A percentile compares a stretch with the other conserved stretches of the same genome.
Evolutionary conservation across 2,888 invertebrate species (phyloP).

Genomic region (Leucophenga maculata): DNA sequence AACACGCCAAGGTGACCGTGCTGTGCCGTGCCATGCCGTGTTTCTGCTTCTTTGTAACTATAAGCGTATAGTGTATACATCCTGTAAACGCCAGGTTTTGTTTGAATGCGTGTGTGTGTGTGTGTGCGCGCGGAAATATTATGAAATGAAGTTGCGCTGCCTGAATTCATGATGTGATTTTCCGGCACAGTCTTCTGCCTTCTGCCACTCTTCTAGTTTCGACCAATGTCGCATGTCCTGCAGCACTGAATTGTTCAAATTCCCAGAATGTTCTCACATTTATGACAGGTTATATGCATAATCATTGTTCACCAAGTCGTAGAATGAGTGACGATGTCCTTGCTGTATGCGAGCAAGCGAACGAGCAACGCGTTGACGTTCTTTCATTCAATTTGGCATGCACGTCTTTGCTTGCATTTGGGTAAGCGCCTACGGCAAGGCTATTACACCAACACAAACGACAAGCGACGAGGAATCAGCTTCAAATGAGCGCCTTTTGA

Average conservation of each 20-base stretch:
- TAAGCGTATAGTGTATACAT: slow-evolving; percentile 21
- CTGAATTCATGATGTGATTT: slow-evolving; percentile 2
- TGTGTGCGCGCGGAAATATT: slow-evolving; percentile 52
- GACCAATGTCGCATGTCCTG: neutral
- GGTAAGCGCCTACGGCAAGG: slow-evolving; percentile 3
- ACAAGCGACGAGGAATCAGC: no score
- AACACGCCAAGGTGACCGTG: slow-evolving; percentile 16
- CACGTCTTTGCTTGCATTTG: slow-evolving; percentile 10
- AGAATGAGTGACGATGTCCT: no score
- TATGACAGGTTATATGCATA: slow-evolving; percentile 16
- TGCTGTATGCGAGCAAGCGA: neutral
- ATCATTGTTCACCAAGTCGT: neutral
- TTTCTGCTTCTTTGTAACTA: neutral
- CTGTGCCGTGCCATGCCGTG: neutral
- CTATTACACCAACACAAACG: neutral
- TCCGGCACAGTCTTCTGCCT: neutral
- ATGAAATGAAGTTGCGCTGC: slow-evolving; percentile 38
- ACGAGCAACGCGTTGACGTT: neutral
- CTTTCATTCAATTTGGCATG: slow-evolving; percentile 6
- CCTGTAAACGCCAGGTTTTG: slow-evolving; percentile 38
- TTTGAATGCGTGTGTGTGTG: slow-evolving; percentile 33
- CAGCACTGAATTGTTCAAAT: slow-evolving; percentile 4
- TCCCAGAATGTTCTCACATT: slow-evolving; percentile 13
- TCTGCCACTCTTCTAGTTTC: neutral
- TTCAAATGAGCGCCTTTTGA: no score